phyloP scores from a whole-genome alignment of 2,113 vertebrate genomes.

The Pheucticus melanocephalus region DNA sequence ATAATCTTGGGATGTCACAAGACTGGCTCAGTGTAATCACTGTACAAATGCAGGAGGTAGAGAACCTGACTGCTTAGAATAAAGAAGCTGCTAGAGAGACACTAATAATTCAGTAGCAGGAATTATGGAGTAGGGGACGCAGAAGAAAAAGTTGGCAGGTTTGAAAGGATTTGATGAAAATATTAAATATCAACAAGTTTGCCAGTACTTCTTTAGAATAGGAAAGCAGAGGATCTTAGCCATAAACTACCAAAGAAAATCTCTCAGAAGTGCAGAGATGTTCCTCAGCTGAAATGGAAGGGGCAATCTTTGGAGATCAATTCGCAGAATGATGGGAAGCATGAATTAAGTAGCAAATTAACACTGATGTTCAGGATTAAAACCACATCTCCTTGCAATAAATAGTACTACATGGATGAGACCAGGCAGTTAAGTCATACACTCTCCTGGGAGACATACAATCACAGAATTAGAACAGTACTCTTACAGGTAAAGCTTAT shows the following conservation, averaged over 20 bases:
- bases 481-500: neutral
- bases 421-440: neutral
- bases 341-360: neutral
- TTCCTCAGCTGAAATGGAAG: neutral
- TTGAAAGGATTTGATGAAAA: neutral
- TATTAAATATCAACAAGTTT: neutral
- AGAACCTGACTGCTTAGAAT: neutral
- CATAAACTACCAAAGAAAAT: neutral
- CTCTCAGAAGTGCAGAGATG: neutral
- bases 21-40: neutral
- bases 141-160: neutral
- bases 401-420: neutral
- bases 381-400: neutral
- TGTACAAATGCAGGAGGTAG: neutral
- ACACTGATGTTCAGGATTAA: neutral
- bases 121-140: neutral
- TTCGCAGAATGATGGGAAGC: neutral
- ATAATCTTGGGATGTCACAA: neutral
- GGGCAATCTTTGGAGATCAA: neutral
- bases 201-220: neutral
- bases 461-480: neutral
- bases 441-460: neutral
- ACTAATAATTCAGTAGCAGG: neutral
- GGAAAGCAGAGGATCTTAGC: neutral
- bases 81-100: neutral